Evolutionary conservation across 2,113 vertebrate genomes (phyloP), one percentile per base, ranked within the genome.

Genomic region (Passer domesticus): DNA sequence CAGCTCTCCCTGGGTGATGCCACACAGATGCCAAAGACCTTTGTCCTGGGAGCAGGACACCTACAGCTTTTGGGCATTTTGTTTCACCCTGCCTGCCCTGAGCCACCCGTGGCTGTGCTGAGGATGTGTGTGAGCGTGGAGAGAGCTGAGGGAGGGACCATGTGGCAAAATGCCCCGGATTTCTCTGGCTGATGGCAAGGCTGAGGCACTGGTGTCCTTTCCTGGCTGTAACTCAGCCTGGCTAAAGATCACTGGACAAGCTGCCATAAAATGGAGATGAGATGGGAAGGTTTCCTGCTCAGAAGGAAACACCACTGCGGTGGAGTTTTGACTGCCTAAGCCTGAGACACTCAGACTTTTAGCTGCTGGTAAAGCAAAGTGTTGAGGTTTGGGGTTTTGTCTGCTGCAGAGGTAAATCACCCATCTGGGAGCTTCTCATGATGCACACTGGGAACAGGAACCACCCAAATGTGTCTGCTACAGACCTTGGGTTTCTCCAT

Each of bases 31-130:
- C 47, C 39, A 15, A 46, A 79, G 52, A 31, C 14, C 63, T 62
- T 10, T 56, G 31, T 22, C 55, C 55, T 56, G 56, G 70, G 52
- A 28, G 3, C 11, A 7, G 52, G 72, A 31, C 23, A 6, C 24
- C 30, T 58, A 15, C 6, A 4, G 20, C 9, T 62, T 43, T 7
- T 15, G 15, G 56, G 66, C 6, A 4, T 33, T 85, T 46, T 41
- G n/a, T 19, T 79, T 15, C 23, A 2, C 9, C 62, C 58, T 46
- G 33, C 23, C 33, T 28, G 3, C 19, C 11, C 52, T 46, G n/a
- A 9, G 15, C 41, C 20, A 2, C 31, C 0, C 7, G 4, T 15
- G 2, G 7, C 3, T 19, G 59, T 13, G 55, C 9, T 44, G 43
- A 44, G 68, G 60, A 13, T 0, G 30, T 3, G 43, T 31, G 81